Evolutionary conservation across 2,888 invertebrate species (phyloP).

Genomic region (Helobdella robusta): DNA sequence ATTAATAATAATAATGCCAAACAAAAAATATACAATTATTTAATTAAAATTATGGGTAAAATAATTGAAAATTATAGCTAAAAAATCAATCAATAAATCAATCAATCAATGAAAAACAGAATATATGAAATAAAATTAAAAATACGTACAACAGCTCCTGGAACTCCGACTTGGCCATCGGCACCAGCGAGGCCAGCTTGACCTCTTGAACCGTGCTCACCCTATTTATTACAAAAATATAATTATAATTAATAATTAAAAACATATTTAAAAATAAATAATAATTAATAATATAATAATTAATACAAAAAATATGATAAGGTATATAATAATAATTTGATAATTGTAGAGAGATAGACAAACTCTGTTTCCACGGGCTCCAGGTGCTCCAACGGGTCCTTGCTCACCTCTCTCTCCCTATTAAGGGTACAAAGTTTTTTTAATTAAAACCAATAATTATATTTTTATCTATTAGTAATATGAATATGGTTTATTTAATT

Average conservation of each 20-base stretch:
- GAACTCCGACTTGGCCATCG: slow-evolving; percentile 17
- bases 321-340: not conserved
- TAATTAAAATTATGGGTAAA: too few relatives aligned
- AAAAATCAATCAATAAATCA: not conserved
- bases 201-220: slow-evolving; percentile 20
- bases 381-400: slow-evolving; percentile 54
- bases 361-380: slow-evolving; percentile 31
- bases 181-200: slow-evolving; percentile 6
- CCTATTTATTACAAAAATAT: not conserved
- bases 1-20: not conserved
- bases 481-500: too few relatives aligned
- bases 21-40: not conserved
- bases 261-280: not conserved
- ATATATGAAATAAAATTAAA: not conserved
- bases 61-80: not conserved
- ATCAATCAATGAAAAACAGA: not conserved
- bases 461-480: not conserved
- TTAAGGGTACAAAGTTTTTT: slow-evolving; percentile 45
- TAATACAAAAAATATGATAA: not conserved
- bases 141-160: slow-evolving; percentile 16
- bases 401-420: slow-evolving; percentile 39
- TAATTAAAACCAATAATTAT: not conserved
- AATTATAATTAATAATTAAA: not conserved
- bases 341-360: not conserved
- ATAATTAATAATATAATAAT: not conserved